Evolutionary conservation across 2,113 vertebrate species (phyloP).

Genomic region (Lepus timidus): DNA sequence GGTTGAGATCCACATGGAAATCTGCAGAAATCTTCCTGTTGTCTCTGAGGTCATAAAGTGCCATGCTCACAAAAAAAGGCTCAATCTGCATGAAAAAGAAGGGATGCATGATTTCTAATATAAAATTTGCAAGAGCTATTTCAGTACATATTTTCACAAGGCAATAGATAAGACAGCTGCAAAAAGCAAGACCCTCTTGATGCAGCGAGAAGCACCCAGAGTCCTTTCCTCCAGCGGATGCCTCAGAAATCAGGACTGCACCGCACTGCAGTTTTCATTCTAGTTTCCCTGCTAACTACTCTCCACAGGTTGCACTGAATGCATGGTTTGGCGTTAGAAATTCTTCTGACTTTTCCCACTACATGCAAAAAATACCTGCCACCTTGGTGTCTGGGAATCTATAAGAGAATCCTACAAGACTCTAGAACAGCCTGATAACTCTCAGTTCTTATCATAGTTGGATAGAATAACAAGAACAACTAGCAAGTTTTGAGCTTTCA

Average conservation of each 20-base stretch:
- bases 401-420: background rate
- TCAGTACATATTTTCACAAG: background rate
- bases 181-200: background rate
- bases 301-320: background rate
- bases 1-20: constrained; percentile 97
- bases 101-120: background rate
- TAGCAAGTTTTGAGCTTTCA: background rate
- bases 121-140: background rate
- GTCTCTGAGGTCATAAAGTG: constrained; percentile 94
- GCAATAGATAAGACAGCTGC: too few relatives aligned
- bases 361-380: background rate
- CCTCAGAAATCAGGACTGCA: background rate
- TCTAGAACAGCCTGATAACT: background rate
- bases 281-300: background rate
- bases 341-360: background rate
- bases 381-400: background rate
- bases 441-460: background rate
- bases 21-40: constrained; percentile 96
- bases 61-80: constrained; percentile 96
- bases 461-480: background rate
- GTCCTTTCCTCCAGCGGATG: background rate
- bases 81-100: constrained; percentile 91
- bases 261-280: background rate
- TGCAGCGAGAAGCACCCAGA: background rate
- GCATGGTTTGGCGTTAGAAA: background rate